phyloP scores from a whole-genome alignment of 2,797 vertebrate genomes.

The Otus scops region DNA sequence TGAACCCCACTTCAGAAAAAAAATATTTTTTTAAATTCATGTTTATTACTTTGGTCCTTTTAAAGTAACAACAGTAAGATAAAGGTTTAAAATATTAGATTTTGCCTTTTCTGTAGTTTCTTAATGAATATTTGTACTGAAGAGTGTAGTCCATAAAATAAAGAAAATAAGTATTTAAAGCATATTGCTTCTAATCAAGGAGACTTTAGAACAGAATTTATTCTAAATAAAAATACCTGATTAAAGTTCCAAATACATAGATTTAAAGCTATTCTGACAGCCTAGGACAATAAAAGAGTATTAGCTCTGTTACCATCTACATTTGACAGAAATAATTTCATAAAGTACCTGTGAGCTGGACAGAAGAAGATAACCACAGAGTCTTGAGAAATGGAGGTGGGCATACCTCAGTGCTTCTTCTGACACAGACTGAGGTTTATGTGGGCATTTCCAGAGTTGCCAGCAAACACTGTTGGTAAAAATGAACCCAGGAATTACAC shows the following conservation, averaged over 20 bases:
- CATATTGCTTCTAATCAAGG: not conserved
- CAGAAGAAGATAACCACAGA: not conserved
- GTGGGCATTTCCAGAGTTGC: not conserved
- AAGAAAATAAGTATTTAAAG: not conserved
- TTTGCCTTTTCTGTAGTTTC: not conserved
- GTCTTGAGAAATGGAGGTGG: not conserved
- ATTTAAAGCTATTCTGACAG: not conserved
- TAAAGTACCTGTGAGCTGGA: not conserved
- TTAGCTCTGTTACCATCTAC: not conserved
- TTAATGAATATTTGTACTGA: not conserved
- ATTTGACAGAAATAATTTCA: not conserved
- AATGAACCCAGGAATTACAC: not conserved
- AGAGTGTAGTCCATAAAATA: not conserved
- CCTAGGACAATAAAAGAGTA: not conserved
- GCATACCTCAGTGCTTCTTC: not conserved
- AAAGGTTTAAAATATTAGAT: not conserved
- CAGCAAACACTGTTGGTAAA: not conserved
- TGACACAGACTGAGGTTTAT: not conserved
- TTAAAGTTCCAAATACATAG: not conserved
- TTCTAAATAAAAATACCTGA: not conserved
- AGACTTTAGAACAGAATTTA: not conserved
- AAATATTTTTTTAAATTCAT: not conserved
- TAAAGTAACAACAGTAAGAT: not conserved
- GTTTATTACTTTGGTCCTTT: not conserved
- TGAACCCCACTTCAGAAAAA: not conserved